Base-by-base conservation (phyloP, 2,797 vertebrate genomes). In the Tiaroga cobitis region DNA sequence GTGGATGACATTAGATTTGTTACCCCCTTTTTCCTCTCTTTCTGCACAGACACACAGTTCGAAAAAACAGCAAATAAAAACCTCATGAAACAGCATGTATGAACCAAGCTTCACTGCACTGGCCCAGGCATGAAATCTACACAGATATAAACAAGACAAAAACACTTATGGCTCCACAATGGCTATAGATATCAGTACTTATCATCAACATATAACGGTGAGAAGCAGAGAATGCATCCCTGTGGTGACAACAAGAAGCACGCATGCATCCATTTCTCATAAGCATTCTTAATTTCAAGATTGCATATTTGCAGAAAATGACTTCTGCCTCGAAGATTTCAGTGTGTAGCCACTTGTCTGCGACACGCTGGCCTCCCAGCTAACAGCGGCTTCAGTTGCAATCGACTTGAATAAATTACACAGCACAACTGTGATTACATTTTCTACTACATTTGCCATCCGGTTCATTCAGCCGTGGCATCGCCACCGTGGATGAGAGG, bases 371-470 rank as follows among this genome's bases (percentile, higher is more conserved):
- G 83, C 65, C 26, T 77, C 39, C 29, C 81, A 77, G 59, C 83
- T 88, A 85, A 67, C 65, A 61, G 41, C 72, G 51, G 85, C 72
- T 84, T 49, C 82, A 81, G 80, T 85, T 84, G 87, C 77, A 65
- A 79, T 29, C 21, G 74, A 82, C 81, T 80, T 59, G 75, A 87
- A 91, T 88, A 89, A 82, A 91, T 90, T 87, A 87, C 86, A 83
- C 69, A 85, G 83, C 87, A 61, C 83, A 70, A 83, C 74, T 73
- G 73, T 84, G 68, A 89, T 89, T 85, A 89, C 86, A 89, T 90
- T 87, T 88, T 88, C 79, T 89, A 82, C 88, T 82, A 80, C 88
- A 65, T 81, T 85, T 85, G 73, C 89, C 81, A 83, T 80, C 85
- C 69, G 83, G 80, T 77, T 80, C 85, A 83, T 87, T 86, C 72